A percentile compares a stretch with the other conserved stretches of the same genome.
Evolutionary conservation across 2,888 invertebrate species (phyloP).

Genomic region (Cybosia mesomella): DNA sequence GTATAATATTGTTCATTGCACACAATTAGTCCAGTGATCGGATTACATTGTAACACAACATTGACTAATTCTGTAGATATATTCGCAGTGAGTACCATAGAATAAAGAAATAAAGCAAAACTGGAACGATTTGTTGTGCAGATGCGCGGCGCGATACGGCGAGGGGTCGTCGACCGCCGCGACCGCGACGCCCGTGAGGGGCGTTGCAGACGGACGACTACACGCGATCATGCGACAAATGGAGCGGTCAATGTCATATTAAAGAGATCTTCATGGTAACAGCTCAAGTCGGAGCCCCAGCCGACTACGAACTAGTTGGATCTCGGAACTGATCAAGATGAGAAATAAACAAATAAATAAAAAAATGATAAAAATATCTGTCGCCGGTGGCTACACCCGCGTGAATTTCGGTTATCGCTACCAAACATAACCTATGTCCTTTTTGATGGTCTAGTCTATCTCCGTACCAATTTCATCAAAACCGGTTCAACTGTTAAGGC

Average conservation of each 20-base stretch:
- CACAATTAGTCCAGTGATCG: constrained; percentile 27
- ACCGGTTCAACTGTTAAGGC: no score
- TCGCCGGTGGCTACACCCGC: no score
- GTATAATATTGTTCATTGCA: constrained; percentile 29
- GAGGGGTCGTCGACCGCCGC: constrained; percentile 44
- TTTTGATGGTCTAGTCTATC: no score
- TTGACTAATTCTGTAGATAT: constrained; percentile 29
- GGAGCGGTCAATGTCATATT: constrained; percentile 27
- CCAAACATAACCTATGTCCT: no score
- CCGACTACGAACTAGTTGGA: not conserved
- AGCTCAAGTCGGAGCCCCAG: not conserved
- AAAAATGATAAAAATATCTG: no score
- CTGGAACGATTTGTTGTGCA: constrained; percentile 43
- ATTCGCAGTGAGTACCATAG: constrained; percentile 27
- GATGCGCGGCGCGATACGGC: constrained; percentile 45
- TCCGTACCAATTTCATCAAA: no score
- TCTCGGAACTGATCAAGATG: not conserved
- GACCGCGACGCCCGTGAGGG: constrained; percentile 25
- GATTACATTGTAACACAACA: constrained; percentile 41
- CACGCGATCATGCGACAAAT: constrained; percentile 55
- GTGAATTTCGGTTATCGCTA: no score
- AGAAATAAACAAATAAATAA: not conserved
- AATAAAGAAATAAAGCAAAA: constrained; percentile 51
- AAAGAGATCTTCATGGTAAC: constrained; percentile 13
- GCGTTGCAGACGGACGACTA: constrained; percentile 59